Evolutionary conservation across 2,888 invertebrate genomes (phyloP).

Genomic region (Tigriopus californicus): DNA sequence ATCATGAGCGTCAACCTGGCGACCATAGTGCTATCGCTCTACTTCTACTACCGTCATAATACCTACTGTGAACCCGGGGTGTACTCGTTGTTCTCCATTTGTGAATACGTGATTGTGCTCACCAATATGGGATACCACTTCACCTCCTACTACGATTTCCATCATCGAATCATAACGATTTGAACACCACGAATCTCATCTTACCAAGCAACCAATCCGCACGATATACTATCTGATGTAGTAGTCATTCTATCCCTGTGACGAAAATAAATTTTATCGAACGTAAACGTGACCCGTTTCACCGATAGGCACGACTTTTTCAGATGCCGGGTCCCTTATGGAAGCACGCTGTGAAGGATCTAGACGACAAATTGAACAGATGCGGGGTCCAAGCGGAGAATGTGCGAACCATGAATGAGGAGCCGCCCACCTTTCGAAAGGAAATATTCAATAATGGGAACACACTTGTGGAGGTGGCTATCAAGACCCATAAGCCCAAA

Average conservation of each 20-base stretch:
- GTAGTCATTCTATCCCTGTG: background rate
- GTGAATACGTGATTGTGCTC: conserved; percentile 79
- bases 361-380: background rate
- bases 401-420: background rate
- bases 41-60: conserved; percentile 80
- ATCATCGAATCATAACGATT: conserved; percentile 6
- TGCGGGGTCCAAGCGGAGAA: background rate
- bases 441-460: background rate
- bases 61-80: conserved; percentile 65
- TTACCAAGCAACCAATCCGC: background rate
- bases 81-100: conserved; percentile 46
- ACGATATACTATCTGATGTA: background rate
- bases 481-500: background rate
- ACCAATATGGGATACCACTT: conserved; percentile 84
- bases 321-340: background rate
- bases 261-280: background rate
- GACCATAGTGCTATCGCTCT: conserved; percentile 56
- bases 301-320: too few species aligned
- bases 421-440: background rate
- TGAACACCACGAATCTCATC: background rate
- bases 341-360: conserved; percentile 6
- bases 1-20: conserved; percentile 50
- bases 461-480: background rate
- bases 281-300: background rate
- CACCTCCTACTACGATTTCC: conserved; percentile 68